phyloP scores from a whole-genome alignment of 2,888 invertebrate genomes.

The Platypus cylindrus region DNA sequence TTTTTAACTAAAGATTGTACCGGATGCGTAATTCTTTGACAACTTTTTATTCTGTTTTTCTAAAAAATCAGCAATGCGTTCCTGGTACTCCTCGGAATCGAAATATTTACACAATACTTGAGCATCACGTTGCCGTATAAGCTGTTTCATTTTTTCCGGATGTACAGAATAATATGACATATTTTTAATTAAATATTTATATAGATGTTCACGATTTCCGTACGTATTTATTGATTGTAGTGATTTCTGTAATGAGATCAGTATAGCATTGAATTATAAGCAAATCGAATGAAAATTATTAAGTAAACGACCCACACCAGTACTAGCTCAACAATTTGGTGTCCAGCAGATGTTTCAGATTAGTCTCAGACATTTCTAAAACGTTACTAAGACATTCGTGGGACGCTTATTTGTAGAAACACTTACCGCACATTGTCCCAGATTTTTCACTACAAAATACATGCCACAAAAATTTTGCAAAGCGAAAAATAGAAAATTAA shows the following conservation, averaged over 20 bases:
- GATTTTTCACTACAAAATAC: conserved; percentile 14
- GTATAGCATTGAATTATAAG: too few species aligned
- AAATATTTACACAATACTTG: conserved; percentile 16
- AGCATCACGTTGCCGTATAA: conserved; percentile 16
- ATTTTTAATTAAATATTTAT: conserved; percentile 9
- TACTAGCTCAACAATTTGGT: too few species aligned
- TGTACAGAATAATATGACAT: conserved; percentile 12
- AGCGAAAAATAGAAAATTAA: too few species aligned
- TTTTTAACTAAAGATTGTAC: conserved; percentile 7
- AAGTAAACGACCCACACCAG: too few species aligned
- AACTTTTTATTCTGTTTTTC: conserved; percentile 14
- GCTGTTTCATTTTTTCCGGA: conserved; percentile 18
- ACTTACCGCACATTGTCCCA: conserved; percentile 14
- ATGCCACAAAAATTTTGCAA: conserved; percentile 14
- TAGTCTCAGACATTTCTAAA: too few species aligned
- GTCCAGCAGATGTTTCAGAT: too few species aligned
- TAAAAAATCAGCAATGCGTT: conserved; percentile 11
- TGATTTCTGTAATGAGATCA: conserved; percentile 1
- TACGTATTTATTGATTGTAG: conserved; percentile 2
- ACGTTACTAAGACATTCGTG: background rate
- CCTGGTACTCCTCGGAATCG: conserved; percentile 16
- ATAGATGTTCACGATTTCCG: conserved; percentile 5
- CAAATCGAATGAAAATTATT: too few species aligned
- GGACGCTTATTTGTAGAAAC: background rate
- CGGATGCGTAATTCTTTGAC: conserved; percentile 8